Evolutionary conservation across 2,888 invertebrate species (phyloP).

Genomic region (Drosophila paranaensis): DNA sequence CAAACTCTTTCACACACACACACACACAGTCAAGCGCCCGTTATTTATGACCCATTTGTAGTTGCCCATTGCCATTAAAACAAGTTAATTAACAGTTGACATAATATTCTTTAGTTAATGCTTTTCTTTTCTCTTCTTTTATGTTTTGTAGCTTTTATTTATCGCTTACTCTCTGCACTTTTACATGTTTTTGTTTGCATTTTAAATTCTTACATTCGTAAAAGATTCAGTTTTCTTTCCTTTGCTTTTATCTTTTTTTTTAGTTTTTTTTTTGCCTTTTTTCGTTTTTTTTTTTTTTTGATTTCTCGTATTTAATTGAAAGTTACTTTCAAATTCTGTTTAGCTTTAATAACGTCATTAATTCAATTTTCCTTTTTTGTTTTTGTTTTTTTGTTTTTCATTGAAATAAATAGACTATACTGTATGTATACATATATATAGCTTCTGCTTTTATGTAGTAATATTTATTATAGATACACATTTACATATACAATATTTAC

Average conservation of each 20-base stretch:
- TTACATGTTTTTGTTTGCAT: slow-evolving; percentile 49
- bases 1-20: slow-evolving; percentile 44
- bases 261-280: not conserved
- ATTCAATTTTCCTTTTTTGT: slow-evolving; percentile 51
- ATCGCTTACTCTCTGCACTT: slow-evolving; percentile 39
- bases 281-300: not conserved
- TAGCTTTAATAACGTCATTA: slow-evolving; percentile 76
- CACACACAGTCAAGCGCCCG: slow-evolving; percentile 8
- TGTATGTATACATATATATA: slow-evolving; percentile 59
- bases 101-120: slow-evolving; percentile 76
- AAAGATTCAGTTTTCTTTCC: slow-evolving; percentile 51
- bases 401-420: slow-evolving; percentile 62
- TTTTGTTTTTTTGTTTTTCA: slow-evolving; percentile 12
- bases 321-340: slow-evolving; percentile 77
- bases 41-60: slow-evolving; percentile 55
- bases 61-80: slow-evolving; percentile 60
- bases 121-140: slow-evolving; percentile 53
- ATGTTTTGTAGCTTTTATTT: slow-evolving; percentile 34
- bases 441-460: slow-evolving; percentile 42
- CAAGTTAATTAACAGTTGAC: slow-evolving; percentile 80
- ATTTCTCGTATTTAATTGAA: slow-evolving; percentile 74
- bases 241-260: slow-evolving; percentile 1
- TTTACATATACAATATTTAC: slow-evolving; percentile 80
- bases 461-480: slow-evolving; percentile 74
- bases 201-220: slow-evolving; percentile 75